Percentiles rank a stretch among this genome's conserved stretches.
Conservation (phyloP, 2,888 invertebrate species). For the Ectemnius continuus region DNA sequence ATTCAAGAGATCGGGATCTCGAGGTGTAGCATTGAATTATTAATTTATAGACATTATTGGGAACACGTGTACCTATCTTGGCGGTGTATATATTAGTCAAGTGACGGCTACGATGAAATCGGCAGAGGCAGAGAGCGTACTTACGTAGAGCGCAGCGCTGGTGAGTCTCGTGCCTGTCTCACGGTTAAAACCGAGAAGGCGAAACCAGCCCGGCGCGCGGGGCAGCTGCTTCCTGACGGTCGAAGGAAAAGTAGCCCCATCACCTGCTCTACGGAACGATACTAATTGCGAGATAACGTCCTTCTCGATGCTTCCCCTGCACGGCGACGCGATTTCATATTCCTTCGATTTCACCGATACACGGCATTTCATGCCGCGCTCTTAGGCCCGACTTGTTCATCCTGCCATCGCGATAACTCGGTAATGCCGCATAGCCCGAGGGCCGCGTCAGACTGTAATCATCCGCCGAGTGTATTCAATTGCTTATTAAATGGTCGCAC, state of each 20-base stretch:
- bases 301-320: slow-evolving; percentile 53
- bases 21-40: slow-evolving; percentile 38
- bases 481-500: background rate
- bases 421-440: background rate
- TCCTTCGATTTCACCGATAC: slow-evolving; percentile 23
- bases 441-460: background rate
- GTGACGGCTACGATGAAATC: slow-evolving; percentile 54
- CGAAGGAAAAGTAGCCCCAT: slow-evolving; percentile 64
- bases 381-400: background rate
- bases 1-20: slow-evolving; percentile 44
- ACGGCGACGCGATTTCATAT: slow-evolving; percentile 39
- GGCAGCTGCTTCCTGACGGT: slow-evolving; percentile 65
- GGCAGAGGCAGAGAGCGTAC: slow-evolving; percentile 40
- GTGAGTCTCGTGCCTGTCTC: slow-evolving; percentile 54
- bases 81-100: slow-evolving; percentile 48
- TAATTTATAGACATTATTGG: slow-evolving; percentile 51
- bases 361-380: slow-evolving; percentile 10
- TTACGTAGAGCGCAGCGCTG: slow-evolving; percentile 10
- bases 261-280: slow-evolving; percentile 66
- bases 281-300: slow-evolving; percentile 68
- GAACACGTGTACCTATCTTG: slow-evolving; percentile 33
- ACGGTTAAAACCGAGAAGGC: slow-evolving; percentile 57
- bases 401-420: background rate
- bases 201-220: slow-evolving; percentile 11
- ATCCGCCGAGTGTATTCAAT: background rate